A percentile compares a stretch with the other conserved stretches of the same genome.
phyloP scores from a whole-genome alignment of 2,888 invertebrate genomes.

The Lypha dubia region DNA sequence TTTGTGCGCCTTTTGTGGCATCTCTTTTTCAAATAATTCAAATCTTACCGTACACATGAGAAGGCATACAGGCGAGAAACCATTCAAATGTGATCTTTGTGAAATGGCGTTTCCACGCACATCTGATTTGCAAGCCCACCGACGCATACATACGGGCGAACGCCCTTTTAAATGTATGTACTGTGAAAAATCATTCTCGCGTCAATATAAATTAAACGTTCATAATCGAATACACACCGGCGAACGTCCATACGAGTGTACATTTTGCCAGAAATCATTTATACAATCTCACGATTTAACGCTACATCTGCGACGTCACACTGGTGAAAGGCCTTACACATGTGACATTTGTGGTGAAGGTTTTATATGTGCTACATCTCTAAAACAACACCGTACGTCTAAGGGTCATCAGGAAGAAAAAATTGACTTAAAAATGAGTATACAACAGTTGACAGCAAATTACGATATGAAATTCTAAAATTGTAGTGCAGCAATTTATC shows the following conservation, averaged over 20 bases:
- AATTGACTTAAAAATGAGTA: slow-evolving; percentile 34
- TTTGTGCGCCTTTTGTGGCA: slow-evolving; percentile 86
- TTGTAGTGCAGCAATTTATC: not conserved
- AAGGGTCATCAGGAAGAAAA: slow-evolving; percentile 76
- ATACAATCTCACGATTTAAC: slow-evolving; percentile 89
- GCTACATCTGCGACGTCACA: slow-evolving; percentile 88
- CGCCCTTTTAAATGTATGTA: slow-evolving; percentile 84
- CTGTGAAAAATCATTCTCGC: slow-evolving; percentile 84
- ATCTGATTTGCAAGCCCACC: slow-evolving; percentile 86
- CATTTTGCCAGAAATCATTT: slow-evolving; percentile 84
- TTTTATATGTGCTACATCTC: slow-evolving; percentile 86
- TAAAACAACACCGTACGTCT: slow-evolving; percentile 87
- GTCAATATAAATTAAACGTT: slow-evolving; percentile 86
- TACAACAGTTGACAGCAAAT: slow-evolving; percentile 31
- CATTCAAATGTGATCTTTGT: slow-evolving; percentile 87
- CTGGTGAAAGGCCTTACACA: slow-evolving; percentile 83
- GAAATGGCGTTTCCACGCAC: slow-evolving; percentile 87
- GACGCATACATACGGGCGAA: slow-evolving; percentile 86
- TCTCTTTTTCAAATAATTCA: slow-evolving; percentile 86
- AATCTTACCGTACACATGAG: slow-evolving; percentile 88
- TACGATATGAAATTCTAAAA: slow-evolving; percentile 62
- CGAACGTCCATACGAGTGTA: slow-evolving; percentile 86
- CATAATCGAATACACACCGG: slow-evolving; percentile 86
- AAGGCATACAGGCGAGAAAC: slow-evolving; percentile 87
- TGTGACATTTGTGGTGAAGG: slow-evolving; percentile 79